Evolutionary conservation across 2,797 vertebrate species (phyloP).

Genomic region (Pseudomugil tenellus): DNA sequence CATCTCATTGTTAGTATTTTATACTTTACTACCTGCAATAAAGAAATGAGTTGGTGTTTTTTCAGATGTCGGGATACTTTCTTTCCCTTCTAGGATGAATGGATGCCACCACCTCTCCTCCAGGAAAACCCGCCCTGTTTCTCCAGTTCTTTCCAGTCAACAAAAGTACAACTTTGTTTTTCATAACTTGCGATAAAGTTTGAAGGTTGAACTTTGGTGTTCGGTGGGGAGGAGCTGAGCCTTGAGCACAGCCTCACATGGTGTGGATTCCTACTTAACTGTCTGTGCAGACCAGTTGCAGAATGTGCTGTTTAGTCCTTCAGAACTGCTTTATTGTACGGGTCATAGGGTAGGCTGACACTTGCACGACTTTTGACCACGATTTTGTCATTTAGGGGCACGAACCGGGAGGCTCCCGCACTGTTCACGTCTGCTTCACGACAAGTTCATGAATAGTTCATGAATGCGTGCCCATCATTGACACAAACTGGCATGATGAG

Average conservation of each 20-base stretch:
- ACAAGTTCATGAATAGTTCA: too few species aligned
- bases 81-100: conserved; percentile 33
- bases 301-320: too few species aligned
- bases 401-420: too few species aligned
- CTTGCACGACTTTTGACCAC: too few species aligned
- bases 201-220: conserved; percentile 3
- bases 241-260: neutral
- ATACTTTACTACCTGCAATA: neutral
- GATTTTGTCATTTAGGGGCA: too few species aligned
- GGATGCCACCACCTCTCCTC: conserved; percentile 27
- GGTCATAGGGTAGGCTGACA: too few species aligned
- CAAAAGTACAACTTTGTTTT: conserved; percentile 41
- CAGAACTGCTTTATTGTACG: too few species aligned
- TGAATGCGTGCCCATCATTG: too few species aligned
- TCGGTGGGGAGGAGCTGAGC: neutral
- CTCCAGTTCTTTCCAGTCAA: conserved; percentile 10
- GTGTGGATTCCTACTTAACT: neutral
- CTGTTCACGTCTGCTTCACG: too few species aligned
- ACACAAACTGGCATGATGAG: too few species aligned
- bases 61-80: conserved; percentile 12
- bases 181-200: neutral
- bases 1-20: neutral
- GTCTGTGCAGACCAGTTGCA: too few species aligned
- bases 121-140: neutral
- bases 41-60: neutral